Evolutionary conservation across 2,888 invertebrate species (phyloP), one percentile per base, ranked within the genome.

Genomic region (Nephrotoma flavescens): DNA sequence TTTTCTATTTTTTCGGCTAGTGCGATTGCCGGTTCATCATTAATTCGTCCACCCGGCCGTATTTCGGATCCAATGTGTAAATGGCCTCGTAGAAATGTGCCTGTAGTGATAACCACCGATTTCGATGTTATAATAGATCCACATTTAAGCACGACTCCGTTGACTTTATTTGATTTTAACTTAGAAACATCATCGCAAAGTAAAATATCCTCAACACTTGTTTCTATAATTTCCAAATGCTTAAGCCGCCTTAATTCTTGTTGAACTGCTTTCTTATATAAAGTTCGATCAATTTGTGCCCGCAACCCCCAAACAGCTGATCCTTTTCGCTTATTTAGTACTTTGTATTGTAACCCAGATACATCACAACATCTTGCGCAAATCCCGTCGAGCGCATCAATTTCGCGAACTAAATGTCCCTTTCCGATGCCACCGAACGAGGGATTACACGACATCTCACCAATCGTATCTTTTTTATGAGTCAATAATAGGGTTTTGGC

Each of bases 381-480:
- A 6, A 98, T 90, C 2, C 97, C 97, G 92, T 97, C 97, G 57
- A 98, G 91, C 2, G 97, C 97, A 91, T 98, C 97, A 7, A 98
- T 92, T 92, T 97, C 97, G 88, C 94, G 93, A 94, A 97, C 95
- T 86, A 97, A 92, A 90, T 97, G 96, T 0, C 97, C 97, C 91
- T 98, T 98, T 0, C 97, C 97, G 88, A 98, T 96, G 6, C 97
- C 97, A 42, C 97, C 97, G 92, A 98, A 98, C 0, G 97, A 96
- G 31, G 98, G 97, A 92, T 98, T 98, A 90, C 98, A 97, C 0
- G 97, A 97, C 97, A 98, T 98, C 92, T 96, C 97, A 94, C 96
- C 97, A 88, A 98, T 94, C 2, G 97, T 96, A 88, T 94, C 94
- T 89, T 94, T 93, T 89, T 97, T 97, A 89, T 97, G 97, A 0